phyloP scores from a whole-genome alignment of 2,888 invertebrate genomes.

The Belgica antarctica region DNA sequence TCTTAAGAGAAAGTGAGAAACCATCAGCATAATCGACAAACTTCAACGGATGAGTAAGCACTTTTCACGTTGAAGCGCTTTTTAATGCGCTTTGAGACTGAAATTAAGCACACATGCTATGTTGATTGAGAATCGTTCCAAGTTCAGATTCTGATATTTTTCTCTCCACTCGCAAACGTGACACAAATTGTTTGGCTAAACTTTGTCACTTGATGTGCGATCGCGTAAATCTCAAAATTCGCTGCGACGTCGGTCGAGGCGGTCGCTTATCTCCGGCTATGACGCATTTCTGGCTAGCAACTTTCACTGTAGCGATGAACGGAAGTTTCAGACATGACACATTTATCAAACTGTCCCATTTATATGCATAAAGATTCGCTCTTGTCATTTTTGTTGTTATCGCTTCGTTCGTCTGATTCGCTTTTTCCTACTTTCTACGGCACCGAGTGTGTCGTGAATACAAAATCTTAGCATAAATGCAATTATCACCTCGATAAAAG shows the following conservation, averaged over 20 bases:
- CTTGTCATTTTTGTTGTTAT: background rate
- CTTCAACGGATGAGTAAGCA: constrained; percentile 33
- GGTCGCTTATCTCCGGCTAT: too few species aligned
- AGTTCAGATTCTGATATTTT: background rate
- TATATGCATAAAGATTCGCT: constrained; percentile 5
- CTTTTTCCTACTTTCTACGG: background rate
- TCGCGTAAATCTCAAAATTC: background rate
- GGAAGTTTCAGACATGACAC: background rate
- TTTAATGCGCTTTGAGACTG: constrained; percentile 14
- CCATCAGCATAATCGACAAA: constrained; percentile 18
- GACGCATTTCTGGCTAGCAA: background rate
- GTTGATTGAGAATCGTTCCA: too few species aligned
- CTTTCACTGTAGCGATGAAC: constrained; percentile 2
- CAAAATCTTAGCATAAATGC: background rate
- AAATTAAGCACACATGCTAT: constrained; percentile 42
- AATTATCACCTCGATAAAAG: constrained; percentile 11
- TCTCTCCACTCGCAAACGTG: constrained; percentile 4
- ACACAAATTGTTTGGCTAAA: background rate
- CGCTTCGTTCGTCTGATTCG: background rate
- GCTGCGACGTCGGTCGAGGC: background rate
- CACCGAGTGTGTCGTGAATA: constrained; percentile 13
- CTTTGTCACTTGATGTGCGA: background rate
- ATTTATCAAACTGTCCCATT: constrained; percentile 17
- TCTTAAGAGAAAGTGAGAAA: constrained; percentile 43
- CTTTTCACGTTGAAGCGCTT: constrained; percentile 22